phyloP scores from a whole-genome alignment of 2,113 vertebrate species.

The Sturnira hondurensis region DNA sequence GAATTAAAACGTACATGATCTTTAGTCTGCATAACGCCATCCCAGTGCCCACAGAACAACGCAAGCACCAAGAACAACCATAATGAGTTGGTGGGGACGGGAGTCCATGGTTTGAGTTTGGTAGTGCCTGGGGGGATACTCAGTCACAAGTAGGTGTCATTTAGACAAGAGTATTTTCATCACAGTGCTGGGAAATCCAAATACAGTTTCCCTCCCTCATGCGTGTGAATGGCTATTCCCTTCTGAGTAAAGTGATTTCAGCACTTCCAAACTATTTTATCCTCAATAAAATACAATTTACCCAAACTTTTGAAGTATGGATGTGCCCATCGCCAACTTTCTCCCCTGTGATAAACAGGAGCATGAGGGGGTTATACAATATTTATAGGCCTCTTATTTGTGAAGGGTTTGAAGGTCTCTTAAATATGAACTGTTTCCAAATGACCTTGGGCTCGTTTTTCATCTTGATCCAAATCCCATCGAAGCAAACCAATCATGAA shows the following conservation, averaged over 20 bases:
- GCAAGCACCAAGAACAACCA: background rate
- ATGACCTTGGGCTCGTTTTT: slow-evolving; percentile 68
- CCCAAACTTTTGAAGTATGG: slow-evolving; percentile 50
- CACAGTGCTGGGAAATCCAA: slow-evolving; percentile 13
- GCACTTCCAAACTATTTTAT: slow-evolving; percentile 16
- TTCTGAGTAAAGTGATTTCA: slow-evolving; percentile 34
- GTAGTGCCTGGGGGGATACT: background rate
- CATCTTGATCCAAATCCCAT: slow-evolving; percentile 64
- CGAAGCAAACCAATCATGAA: slow-evolving; percentile 70
- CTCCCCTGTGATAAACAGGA: slow-evolving; percentile 19
- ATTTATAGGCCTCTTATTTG: slow-evolving; percentile 60
- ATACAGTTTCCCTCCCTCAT: slow-evolving; percentile 9
- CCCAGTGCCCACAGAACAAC: background rate
- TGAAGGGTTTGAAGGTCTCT: slow-evolving; percentile 46
- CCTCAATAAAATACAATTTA: background rate
- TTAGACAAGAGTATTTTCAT: background rate
- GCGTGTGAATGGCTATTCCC: background rate
- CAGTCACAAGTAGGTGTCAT: background rate
- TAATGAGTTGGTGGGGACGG: background rate
- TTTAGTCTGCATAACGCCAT: background rate
- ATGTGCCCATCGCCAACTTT: background rate
- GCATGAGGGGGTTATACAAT: slow-evolving; percentile 22
- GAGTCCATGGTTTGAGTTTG: background rate
- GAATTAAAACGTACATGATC: background rate
- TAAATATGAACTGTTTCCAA: slow-evolving; percentile 59